Percentiles rank a stretch among this genome's conserved stretches.
phyloP scores from a whole-genome alignment of 2,797 vertebrate genomes.

The Falco berigora region DNA sequence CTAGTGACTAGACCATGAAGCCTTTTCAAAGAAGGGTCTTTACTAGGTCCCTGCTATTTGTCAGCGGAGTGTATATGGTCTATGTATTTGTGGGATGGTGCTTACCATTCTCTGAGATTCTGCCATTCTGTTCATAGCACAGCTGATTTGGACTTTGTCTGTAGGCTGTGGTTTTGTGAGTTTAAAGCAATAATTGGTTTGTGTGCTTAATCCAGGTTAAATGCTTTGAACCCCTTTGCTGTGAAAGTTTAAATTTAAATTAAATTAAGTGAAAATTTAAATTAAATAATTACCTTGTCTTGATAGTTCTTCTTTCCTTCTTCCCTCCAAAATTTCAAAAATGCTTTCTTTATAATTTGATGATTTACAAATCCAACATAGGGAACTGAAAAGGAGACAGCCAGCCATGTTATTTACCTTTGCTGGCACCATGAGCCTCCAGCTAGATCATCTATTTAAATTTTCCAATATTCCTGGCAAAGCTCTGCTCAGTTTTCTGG shows the following conservation, averaged over 20 bases:
- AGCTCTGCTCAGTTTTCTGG: background rate
- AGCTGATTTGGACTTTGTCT: slow-evolving; percentile 20
- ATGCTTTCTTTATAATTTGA: background rate
- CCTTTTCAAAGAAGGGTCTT: background rate
- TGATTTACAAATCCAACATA: background rate
- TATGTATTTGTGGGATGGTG: background rate
- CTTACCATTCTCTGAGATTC: background rate
- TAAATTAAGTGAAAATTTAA: too few species aligned
- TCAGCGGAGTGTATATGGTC: background rate
- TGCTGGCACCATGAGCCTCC: background rate
- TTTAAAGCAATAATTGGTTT: background rate
- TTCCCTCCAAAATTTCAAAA: background rate
- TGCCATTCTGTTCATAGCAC: slow-evolving; percentile 2
- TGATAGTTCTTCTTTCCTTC: background rate
- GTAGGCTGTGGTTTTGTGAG: background rate
- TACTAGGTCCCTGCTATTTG: background rate
- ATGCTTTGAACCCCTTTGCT: slow-evolving; percentile 21
- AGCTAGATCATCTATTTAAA: background rate
- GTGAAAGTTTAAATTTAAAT: background rate
- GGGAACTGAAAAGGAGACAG: background rate
- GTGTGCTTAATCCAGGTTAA: background rate
- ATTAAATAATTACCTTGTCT: background rate
- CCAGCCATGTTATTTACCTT: background rate
- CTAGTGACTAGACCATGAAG: background rate
- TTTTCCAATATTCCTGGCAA: background rate